Evolutionary conservation across 2,888 invertebrate species (phyloP).

Genomic region (Tineola bisselliella): DNA sequence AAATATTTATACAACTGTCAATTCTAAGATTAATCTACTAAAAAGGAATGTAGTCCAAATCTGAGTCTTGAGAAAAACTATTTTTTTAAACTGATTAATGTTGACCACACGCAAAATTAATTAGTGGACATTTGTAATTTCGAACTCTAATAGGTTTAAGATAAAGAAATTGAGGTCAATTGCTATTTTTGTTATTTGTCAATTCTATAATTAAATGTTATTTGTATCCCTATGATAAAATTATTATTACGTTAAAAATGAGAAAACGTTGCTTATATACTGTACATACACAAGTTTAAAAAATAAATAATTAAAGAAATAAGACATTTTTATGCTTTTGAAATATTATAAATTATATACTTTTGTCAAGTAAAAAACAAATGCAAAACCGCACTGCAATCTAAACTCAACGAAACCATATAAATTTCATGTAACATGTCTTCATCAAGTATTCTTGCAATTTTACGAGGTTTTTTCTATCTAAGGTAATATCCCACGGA

Average conservation of each 20-base stretch:
- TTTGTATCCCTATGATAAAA: neutral
- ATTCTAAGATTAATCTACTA: neutral
- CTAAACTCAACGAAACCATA: neutral
- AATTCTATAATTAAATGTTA: neutral
- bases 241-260: neutral
- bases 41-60: neutral
- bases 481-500: conserved; percentile 5
- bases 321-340: too few relatives aligned
- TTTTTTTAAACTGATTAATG: conserved; percentile 7
- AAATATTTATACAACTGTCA: conserved; percentile 5
- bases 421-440: conserved; percentile 2
- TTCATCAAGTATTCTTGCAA: neutral
- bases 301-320: too few relatives aligned
- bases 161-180: neutral
- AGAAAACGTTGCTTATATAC: too few relatives aligned
- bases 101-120: conserved; percentile 2
- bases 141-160: neutral
- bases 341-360: too few relatives aligned
- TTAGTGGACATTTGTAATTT: neutral
- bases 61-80: conserved; percentile 2
- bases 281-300: too few relatives aligned
- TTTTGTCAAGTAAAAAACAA: too few relatives aligned
- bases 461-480: conserved; percentile 3
- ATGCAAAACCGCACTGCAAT: too few relatives aligned
- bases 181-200: neutral